A percentile compares a stretch with the other conserved stretches of the same genome.
These are phyloP conservation scores for Cinclus cinclus DNA, from an alignment of 2,113 vertebrate genomes.

Conservation along the genomic window DNA sequence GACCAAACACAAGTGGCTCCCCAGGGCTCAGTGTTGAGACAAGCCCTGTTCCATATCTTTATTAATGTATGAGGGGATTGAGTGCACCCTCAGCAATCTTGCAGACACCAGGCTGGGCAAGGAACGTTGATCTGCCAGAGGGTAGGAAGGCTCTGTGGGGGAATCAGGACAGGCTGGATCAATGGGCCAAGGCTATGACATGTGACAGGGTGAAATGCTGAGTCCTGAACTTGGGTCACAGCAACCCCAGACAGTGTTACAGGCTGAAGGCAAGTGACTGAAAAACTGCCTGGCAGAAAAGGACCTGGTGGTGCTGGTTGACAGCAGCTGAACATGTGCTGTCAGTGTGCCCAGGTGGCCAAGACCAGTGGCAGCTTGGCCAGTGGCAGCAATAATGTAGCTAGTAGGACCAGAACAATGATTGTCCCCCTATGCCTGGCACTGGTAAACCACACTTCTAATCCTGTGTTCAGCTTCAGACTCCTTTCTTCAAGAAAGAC, in stretches of 20 bases:
- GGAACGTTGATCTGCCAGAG: neutral
- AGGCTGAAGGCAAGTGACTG: neutral
- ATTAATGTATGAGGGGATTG: neutral
- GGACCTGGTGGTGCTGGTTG: neutral
- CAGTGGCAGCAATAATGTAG: neutral
- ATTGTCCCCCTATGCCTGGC: accelerated
- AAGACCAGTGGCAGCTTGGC: neutral
- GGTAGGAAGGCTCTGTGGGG: neutral
- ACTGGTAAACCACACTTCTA: neutral
- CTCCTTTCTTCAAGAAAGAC: neutral
- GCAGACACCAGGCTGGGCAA: accelerated
- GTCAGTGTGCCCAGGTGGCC: neutral
- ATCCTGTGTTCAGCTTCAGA: neutral
- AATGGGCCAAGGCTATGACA: neutral
- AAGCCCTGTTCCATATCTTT: neutral
- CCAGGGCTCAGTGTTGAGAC: too few species aligned
- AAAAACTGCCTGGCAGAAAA: neutral
- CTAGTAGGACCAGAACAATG: neutral
- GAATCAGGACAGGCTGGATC: neutral
- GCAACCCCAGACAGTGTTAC: accelerated
- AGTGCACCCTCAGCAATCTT: neutral
- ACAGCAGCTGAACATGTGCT: neutral
- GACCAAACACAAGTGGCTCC: accelerated
- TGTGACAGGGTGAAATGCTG: neutral
- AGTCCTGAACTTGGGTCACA: neutral